Evolutionary conservation across 2,888 invertebrate genomes (phyloP).

Genomic region (Amphipoea oculea): DNA sequence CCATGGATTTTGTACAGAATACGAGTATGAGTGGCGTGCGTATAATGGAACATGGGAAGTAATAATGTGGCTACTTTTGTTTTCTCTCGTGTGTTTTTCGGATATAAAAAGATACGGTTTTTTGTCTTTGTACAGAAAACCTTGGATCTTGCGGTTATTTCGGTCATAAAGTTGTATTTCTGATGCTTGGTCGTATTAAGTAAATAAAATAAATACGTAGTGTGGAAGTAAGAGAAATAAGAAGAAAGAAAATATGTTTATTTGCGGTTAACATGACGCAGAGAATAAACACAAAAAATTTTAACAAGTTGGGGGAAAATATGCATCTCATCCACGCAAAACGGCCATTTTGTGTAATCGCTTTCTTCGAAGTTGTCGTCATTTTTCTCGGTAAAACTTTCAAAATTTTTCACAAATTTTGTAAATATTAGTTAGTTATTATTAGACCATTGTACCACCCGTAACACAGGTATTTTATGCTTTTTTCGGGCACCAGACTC

Average conservation of each 20-base stretch:
- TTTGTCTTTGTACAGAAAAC: background rate
- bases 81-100: conserved; percentile 3
- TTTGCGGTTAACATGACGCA: too few species aligned
- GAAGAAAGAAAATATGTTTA: background rate
- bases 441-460: background rate
- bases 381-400: too few species aligned
- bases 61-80: conserved; percentile 22
- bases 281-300: background rate
- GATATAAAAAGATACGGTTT: background rate
- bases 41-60: conserved; percentile 35
- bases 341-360: too few species aligned
- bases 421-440: background rate
- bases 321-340: background rate
- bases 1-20: conserved; percentile 26
- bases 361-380: too few species aligned
- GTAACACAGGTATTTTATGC: too few species aligned
- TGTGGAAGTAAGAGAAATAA: background rate
- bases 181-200: background rate
- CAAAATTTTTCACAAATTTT: too few species aligned
- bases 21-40: conserved; percentile 27
- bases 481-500: too few species aligned
- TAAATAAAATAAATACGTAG: background rate
- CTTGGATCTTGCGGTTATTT: background rate
- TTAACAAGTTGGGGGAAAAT: background rate
- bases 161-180: background rate